Percentiles rank a stretch among this genome's conserved stretches.
These are phyloP conservation scores for Erpobdella octoculata DNA, from an alignment of 2,888 invertebrate species.

Conservation along the genomic window DNA sequence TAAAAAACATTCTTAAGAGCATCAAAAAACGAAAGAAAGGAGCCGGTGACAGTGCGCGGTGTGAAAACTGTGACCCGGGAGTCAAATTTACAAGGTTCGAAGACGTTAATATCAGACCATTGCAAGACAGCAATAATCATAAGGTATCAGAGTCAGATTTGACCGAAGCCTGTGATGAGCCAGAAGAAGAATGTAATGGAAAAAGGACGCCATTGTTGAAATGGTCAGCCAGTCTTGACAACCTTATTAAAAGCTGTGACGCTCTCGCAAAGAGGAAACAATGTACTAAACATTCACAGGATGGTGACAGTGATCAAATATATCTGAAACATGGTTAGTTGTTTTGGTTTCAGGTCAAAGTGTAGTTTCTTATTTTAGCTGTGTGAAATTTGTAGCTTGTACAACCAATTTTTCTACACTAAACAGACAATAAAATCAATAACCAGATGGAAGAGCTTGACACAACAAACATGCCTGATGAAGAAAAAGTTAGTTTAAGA, in stretches of 20 bases:
- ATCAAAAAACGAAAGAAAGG: constrained; percentile 9
- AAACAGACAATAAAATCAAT: not conserved
- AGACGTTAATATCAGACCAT: not conserved
- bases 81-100: not conserved
- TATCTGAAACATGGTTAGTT: too few relatives aligned
- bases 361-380: not conserved
- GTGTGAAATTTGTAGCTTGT: not conserved
- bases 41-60: not conserved
- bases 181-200: not conserved
- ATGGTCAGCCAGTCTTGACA: constrained; percentile 15
- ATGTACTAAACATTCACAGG: not conserved
- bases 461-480: not conserved
- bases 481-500: not conserved
- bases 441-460: not conserved
- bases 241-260: not conserved
- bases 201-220: constrained; percentile 4
- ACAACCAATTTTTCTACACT: not conserved
- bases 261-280: not conserved
- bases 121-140: too few relatives aligned
- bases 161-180: not conserved
- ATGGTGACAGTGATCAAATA: too few relatives aligned
- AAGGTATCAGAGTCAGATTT: too few relatives aligned
- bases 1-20: constrained; percentile 6
- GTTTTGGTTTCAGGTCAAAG: not conserved
- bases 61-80: not conserved